These are phyloP conservation scores for Morpho deidamia DNA, from an alignment of 2,888 invertebrate genomes.

Conservation along the genomic window DNA sequence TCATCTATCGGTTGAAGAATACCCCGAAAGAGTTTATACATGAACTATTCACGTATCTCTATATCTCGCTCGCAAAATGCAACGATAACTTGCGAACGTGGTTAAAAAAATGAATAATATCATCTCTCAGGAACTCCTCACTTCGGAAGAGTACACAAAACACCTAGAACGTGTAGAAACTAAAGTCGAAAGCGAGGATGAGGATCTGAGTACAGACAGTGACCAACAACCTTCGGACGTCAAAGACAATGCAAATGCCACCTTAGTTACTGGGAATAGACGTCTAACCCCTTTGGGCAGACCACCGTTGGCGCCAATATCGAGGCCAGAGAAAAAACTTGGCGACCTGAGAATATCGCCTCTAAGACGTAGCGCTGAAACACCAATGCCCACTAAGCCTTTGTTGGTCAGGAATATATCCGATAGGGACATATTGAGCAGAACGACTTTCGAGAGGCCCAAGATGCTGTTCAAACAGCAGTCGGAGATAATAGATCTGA, in stretches of 20 bases:
- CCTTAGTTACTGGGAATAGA: constrained; percentile 35
- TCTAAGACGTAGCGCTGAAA: constrained; percentile 55
- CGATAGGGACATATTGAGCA: constrained; percentile 49
- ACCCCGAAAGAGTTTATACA: no score
- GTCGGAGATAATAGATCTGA: constrained; percentile 68
- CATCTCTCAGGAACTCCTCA: constrained; percentile 61
- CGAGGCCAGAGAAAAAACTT: constrained; percentile 57
- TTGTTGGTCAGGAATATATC: constrained; percentile 48
- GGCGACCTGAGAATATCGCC: constrained; percentile 60
- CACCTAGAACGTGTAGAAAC: constrained; percentile 67
- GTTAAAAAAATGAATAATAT: no score
- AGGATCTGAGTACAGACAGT: constrained; percentile 66
- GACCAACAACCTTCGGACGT: constrained; percentile 58
- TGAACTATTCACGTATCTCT: no score
- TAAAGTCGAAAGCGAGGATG: constrained; percentile 73
- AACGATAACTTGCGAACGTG: no score
- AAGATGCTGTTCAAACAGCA: constrained; percentile 64
- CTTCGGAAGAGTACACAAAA: constrained; percentile 71
- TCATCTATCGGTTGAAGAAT: no score
- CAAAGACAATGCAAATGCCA: constrained; percentile 40
- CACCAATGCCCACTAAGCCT: constrained; percentile 49
- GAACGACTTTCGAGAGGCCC: constrained; percentile 56
- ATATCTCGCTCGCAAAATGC: no score
- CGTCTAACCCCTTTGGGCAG: constrained; percentile 56
- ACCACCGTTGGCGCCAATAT: constrained; percentile 56